Evolutionary conservation across 2,113 vertebrate species (phyloP).

Genomic region (Cebus imitator): DNA sequence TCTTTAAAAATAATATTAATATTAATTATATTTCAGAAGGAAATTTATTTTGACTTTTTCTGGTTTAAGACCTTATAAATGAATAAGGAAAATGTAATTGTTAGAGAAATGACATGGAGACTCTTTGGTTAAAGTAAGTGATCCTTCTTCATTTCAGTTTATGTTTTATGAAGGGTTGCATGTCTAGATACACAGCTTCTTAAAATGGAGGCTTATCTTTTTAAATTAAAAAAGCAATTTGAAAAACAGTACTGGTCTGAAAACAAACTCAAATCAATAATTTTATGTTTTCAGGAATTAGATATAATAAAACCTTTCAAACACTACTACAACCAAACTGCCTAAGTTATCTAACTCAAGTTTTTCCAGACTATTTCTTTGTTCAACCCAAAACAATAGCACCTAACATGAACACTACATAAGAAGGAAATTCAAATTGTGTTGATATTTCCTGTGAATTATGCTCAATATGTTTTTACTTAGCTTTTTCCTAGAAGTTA

Average conservation of each 20-base stretch:
- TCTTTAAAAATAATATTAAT: not conserved
- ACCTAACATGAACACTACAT: not conserved
- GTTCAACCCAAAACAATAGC: constrained; percentile 24
- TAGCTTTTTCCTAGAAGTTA: constrained; percentile 15
- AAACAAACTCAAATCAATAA: not conserved
- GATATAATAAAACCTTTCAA: constrained; percentile 4
- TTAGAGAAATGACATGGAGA: not conserved
- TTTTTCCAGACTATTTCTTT: not conserved
- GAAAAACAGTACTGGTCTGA: not conserved
- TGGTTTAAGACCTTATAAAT: not conserved
- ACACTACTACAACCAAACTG: not conserved
- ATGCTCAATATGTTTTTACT: constrained; percentile 31
- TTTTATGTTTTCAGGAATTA: not conserved
- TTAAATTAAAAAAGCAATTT: not conserved
- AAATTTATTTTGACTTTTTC: not conserved
- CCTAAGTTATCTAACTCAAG: not conserved
- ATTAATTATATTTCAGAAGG: not conserved
- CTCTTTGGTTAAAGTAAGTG: not conserved
- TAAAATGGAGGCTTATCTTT: not conserved
- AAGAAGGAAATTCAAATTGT: constrained; percentile 43
- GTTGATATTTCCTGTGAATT: not conserved
- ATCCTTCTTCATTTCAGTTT: not conserved
- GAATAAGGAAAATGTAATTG: not conserved
- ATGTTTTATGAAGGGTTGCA: not conserved
- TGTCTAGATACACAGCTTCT: not conserved